These are phyloP conservation scores for Ameiurus melas DNA, from an alignment of 2,113 vertebrate species.

Conservation along the genomic window DNA sequence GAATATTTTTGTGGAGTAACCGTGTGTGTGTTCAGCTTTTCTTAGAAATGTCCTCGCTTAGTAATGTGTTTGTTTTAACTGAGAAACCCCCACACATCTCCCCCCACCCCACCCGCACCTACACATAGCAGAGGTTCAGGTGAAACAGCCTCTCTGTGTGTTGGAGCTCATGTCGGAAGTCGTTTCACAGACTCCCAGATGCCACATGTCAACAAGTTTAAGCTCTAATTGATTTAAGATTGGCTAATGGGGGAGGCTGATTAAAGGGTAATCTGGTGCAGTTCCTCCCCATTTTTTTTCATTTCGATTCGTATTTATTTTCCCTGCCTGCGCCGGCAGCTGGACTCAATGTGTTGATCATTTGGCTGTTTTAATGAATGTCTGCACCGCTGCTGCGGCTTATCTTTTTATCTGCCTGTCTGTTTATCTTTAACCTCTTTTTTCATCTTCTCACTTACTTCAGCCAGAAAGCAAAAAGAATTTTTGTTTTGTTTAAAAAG, in stretches of 20 bases:
- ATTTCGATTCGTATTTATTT: constrained; percentile 64
- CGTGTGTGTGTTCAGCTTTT: not conserved
- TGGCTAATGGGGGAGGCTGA: constrained; percentile 60
- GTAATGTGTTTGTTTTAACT: constrained; percentile 25
- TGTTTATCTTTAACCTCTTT: constrained; percentile 69
- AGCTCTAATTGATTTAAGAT: constrained; percentile 57
- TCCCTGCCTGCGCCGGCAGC: constrained; percentile 67
- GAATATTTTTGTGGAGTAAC: not conserved
- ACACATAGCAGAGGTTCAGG: constrained; percentile 1
- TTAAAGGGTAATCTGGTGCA: constrained; percentile 62
- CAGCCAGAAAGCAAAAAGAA: constrained; percentile 32
- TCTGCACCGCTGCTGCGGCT: constrained; percentile 49
- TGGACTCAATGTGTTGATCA: constrained; percentile 69
- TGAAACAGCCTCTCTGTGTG: constrained; percentile 39
- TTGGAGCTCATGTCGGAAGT: constrained; percentile 53
- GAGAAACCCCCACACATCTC: constrained; percentile 13
- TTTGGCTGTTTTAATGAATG: constrained; percentile 59
- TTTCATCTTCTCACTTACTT: constrained; percentile 50
- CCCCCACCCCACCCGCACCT: constrained; percentile 19
- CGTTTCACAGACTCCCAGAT: constrained; percentile 56
- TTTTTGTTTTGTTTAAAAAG: not conserved
- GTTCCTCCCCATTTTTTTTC: constrained; percentile 56
- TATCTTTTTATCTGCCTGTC: constrained; percentile 55
- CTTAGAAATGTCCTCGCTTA: constrained; percentile 9
- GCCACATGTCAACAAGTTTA: constrained; percentile 55